Conservation (phyloP, 2,797 vertebrate species). For the Lophius americanus region DNA sequence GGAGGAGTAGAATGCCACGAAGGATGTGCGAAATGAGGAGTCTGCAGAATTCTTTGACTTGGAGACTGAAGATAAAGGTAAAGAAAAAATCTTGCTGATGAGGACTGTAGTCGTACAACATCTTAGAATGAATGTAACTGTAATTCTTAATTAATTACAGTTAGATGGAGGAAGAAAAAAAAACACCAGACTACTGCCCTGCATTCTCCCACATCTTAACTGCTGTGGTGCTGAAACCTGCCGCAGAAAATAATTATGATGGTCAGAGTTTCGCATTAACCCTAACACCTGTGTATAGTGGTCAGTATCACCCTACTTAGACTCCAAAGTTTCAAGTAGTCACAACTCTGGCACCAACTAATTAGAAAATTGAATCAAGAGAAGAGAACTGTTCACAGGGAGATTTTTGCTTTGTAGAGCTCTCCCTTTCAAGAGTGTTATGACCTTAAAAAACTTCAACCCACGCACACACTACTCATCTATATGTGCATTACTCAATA, state of each 20-base stretch:
- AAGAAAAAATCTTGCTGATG: neutral
- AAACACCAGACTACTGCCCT: neutral
- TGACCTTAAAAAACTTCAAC: conserved; percentile 30
- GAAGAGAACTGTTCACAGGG: neutral
- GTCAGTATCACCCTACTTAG: neutral
- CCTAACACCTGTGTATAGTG: conserved; percentile 38
- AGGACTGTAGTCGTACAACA: neutral
- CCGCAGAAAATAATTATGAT: conserved; percentile 30
- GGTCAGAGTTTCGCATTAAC: conserved; percentile 41
- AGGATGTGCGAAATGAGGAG: conserved; percentile 1
- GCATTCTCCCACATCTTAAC: conserved; percentile 3
- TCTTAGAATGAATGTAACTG: neutral
- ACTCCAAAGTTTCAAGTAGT: neutral
- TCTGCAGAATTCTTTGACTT: conserved; percentile 22
- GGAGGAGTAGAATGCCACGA: neutral
- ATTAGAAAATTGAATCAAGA: neutral
- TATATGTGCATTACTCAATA: neutral
- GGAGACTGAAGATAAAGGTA: conserved; percentile 25
- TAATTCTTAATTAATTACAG: neutral
- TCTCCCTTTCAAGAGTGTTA: neutral
- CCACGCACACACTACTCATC: conserved; percentile 27
- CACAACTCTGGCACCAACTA: neutral
- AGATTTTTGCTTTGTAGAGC: neutral
- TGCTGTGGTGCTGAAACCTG: conserved; percentile 33
- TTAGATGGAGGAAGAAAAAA: conserved; percentile 29